Base-by-base conservation (phyloP, 2,888 invertebrate genomes). In the Seira ritae region DNA sequence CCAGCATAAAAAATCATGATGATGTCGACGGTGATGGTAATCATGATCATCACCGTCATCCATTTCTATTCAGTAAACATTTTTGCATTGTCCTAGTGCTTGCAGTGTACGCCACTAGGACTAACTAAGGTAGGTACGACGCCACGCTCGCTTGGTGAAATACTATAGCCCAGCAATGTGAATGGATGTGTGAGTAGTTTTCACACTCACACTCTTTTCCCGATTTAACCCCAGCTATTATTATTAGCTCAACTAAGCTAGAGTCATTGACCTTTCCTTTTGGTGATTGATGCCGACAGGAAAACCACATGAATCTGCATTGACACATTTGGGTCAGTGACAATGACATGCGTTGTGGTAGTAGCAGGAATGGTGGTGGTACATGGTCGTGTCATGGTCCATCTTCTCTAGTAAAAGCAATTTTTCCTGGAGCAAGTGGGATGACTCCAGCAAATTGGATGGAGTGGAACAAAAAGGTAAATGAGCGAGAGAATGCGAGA, bases 181-280 rank as follows among this genome's bases (percentile, higher is more conserved):
- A 8, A 42, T 42, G 42, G 42, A 17, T 60, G 60, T 42, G 60
- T 15, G n/a, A 60, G 60, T 60, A 60, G 60, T 60, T 60, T 60
- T 60, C 60, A 60, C 60, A 60, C 60, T 60, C 17, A 10, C 12
- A 42, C 42, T 60, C 17, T 60, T n/a, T 60, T 3, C 60, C 60
- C 4, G 10, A 60, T 60, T 60, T 42, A 42, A 42, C 42, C 60
- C 60, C 60, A 42, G 42, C 12, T 6, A 6, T 12, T 42, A 6
- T 42, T 6, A 42, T 8, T 42, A 42, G 6, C 6, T 42, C 42
- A 42, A 42, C 6, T 42, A 42, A n/a, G n/a, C 42, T 6, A 8
- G 42, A 60, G 60, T 60, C 60, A 17, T 60, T 60, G 60, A 60
- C 60, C 60, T 60, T 60, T 60, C 42, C 42, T 42, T n/a, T 60